Evolutionary conservation across 1,140 invertebrate species (phyloP).

Genomic region (Nautilus pompilius): DNA sequence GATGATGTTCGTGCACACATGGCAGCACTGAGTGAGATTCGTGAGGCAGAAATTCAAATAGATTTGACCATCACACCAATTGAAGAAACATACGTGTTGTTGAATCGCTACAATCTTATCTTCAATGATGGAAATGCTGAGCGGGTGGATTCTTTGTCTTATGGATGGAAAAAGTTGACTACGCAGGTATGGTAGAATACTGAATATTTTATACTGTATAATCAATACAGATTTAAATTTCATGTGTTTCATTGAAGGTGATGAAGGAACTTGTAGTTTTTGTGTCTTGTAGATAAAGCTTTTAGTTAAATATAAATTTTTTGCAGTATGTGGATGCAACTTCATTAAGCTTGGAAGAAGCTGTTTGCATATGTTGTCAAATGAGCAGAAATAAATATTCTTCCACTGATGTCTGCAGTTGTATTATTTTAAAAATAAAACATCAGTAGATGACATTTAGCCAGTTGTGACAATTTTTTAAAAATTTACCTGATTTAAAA

Average conservation of each 20-base stretch:
- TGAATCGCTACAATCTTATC: slow-evolving; percentile 81
- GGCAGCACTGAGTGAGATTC: slow-evolving; percentile 87
- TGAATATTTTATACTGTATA: background rate
- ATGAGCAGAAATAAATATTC: too few relatives aligned
- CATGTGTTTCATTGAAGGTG: slow-evolving; percentile 1
- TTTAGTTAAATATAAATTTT: too few relatives aligned
- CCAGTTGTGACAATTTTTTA: too few relatives aligned
- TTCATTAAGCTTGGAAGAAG: too few relatives aligned
- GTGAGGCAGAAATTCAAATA: slow-evolving; percentile 92
- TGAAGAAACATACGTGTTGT: slow-evolving; percentile 91
- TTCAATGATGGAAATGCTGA: slow-evolving; percentile 89
- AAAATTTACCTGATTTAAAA: too few relatives aligned
- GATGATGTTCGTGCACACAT: slow-evolving; percentile 92
- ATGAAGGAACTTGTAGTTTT: background rate
- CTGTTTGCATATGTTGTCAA: too few relatives aligned
- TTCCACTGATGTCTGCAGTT: too few relatives aligned
- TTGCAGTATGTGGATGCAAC: too few relatives aligned
- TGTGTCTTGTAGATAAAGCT: background rate
- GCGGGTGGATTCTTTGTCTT: slow-evolving; percentile 85
- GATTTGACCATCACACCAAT: slow-evolving; percentile 90
- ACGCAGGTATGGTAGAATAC: slow-evolving; percentile 51
- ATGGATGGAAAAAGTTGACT: slow-evolving; percentile 81
- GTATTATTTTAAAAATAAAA: too few relatives aligned
- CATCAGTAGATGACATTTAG: too few relatives aligned
- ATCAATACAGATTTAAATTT: background rate